A percentile compares a stretch with the other conserved stretches of the same genome.
Conservation (phyloP, 2,797 vertebrate genomes). For the Serranus cabrilla region DNA sequence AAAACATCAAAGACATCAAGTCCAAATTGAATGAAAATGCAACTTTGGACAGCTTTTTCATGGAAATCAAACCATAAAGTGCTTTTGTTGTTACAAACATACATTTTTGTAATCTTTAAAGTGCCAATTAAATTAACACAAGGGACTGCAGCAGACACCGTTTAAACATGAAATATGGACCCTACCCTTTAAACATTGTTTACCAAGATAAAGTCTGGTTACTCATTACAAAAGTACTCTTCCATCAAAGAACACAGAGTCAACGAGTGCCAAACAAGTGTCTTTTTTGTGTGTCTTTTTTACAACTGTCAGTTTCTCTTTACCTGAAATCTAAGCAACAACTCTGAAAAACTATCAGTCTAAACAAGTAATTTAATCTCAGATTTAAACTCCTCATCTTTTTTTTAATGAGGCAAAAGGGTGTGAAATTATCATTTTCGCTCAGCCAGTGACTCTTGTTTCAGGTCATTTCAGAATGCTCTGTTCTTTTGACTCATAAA, state of each 20-base stretch:
- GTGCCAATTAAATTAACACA: neutral
- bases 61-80: slow-evolving; percentile 4
- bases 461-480: neutral
- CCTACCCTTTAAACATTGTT: slow-evolving; percentile 8
- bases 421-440: neutral
- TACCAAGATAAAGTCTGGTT: slow-evolving; percentile 39
- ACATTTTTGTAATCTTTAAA: neutral
- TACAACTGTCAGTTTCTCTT: neutral
- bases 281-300: neutral
- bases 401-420: neutral
- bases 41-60: neutral
- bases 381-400: neutral
- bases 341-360: slow-evolving; percentile 2
- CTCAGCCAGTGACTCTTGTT: neutral
- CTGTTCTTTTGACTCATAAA: neutral
- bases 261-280: neutral
- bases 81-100: slow-evolving; percentile 1
- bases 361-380: neutral
- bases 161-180: slow-evolving; percentile 52
- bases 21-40: slow-evolving; percentile 3
- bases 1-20: slow-evolving; percentile 17
- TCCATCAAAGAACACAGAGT: slow-evolving; percentile 18
- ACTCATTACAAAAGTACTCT: slow-evolving; percentile 47
- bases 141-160: neutral
- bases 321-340: neutral